Percentiles rank a stretch among this genome's conserved stretches.
These are phyloP conservation scores for Ptilodon capucinus DNA, from an alignment of 2,888 invertebrate species.

Conservation along the genomic window DNA sequence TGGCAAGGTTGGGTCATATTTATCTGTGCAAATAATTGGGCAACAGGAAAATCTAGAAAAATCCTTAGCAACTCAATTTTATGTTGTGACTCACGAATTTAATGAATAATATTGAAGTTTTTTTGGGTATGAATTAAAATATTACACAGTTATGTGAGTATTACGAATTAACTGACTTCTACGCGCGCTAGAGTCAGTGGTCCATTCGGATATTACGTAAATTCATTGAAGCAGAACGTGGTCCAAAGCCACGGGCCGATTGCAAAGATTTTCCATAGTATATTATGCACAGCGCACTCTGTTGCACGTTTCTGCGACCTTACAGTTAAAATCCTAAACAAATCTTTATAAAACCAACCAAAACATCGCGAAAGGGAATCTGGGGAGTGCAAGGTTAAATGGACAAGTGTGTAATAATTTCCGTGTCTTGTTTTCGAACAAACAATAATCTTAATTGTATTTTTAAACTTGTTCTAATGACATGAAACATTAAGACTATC, in stretches of 20 bases:
- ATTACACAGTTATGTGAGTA: not conserved
- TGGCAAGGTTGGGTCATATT: too few species aligned
- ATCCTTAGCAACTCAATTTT: too few species aligned
- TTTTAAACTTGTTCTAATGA: constrained; percentile 24
- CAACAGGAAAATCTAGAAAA: too few species aligned
- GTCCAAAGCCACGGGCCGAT: constrained; percentile 21
- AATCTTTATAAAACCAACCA: not conserved
- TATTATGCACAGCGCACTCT: constrained; percentile 23
- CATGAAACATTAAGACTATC: constrained; percentile 9
- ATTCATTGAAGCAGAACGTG: constrained; percentile 37
- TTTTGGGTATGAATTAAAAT: too few species aligned
- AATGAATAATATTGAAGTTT: too few species aligned
- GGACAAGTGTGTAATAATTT: constrained; percentile 12
- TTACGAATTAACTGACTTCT: not conserved
- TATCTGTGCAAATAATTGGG: too few species aligned
- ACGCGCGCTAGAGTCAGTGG: constrained; percentile 13
- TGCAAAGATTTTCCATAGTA: constrained; percentile 38
- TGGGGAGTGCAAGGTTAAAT: constrained; percentile 16
- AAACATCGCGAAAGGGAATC: not conserved
- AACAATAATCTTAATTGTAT: constrained; percentile 14
- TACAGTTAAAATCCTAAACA: not conserved
- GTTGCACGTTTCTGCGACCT: constrained; percentile 30
- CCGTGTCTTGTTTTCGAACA: constrained; percentile 12
- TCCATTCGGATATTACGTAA: constrained; percentile 30
- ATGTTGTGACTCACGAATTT: too few species aligned